Evolutionary conservation across 2,888 invertebrate genomes (phyloP), one percentile per base, ranked within the genome.

Genomic region (Abscondita cerata): DNA sequence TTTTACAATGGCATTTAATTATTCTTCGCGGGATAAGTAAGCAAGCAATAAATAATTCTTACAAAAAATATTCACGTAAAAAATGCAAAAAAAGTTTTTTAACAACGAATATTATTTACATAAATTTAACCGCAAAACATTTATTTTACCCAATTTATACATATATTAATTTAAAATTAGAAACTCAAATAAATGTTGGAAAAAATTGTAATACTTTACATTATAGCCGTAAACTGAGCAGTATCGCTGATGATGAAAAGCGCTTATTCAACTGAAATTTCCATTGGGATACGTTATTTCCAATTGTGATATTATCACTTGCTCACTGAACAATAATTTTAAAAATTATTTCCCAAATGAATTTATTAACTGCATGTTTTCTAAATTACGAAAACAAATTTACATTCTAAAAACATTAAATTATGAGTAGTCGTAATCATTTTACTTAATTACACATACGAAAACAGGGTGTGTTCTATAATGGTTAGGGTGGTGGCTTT

Each of bases 381-480:
- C 13, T 13, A 48, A 48, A 31, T 48, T 36, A 53, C 12, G 20
- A 31, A 41, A 54, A 47, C 54, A 36, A 48, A 56, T 56, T 48
- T 56, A 20, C 38, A 47, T 48, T n/a, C 56, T 6, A 9, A 48
- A 48, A 38, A 40, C 56, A 31, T 57, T 57, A 57, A 55, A 57
- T 40, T 50, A 56, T 25, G 40, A 56, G 48, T 31, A 18, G 15
- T 34, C 52, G 44, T 19, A 54, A 58, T 52, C 52, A 52, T 58
- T 58, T 52, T 46, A 19, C 52, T 50, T 58, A 58, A 58, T 58
- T 58, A 58, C 36, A 20, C 46, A 52, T 31, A 58, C 36, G 50
- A 31, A 58, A 58, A 52, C 18, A 44, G 58, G 58, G 58, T 44
- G 58, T 58, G 58, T 31, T 57, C 36, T 44, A 46, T 58, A 58